Base-by-base conservation (phyloP, 2,888 invertebrate species). In the Ormyrus rosae region DNA sequence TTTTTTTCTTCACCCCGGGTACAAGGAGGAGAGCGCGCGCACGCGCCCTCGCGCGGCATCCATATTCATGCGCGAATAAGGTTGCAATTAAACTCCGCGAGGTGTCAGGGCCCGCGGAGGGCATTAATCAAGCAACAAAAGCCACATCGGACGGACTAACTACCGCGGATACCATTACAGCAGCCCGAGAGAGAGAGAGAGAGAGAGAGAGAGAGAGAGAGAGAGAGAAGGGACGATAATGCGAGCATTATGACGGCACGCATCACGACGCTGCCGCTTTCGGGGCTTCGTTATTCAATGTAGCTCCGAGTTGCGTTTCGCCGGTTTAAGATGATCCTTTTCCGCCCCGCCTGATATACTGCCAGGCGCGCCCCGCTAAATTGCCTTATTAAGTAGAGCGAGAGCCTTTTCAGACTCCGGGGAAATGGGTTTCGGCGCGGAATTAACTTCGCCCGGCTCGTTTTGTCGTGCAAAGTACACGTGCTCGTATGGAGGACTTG, bases 41-140 rank as follows among this genome's bases (percentile, higher is more conserved):
- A 71, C 81, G 83, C 82, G 83, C 81, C 76, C 81, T 4, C 80
- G 86, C 85, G 87, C 45, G 81, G 86, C 90, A 90, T 90, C 89
- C 90, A 90, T 90, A 90, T 90, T 90, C 90, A 90, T 90, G 89
- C 85, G 82, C 77, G 89, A 90, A 90, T 89, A 89, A 90, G 90
- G 89, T 89, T 89, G 89, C 90, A 90, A 90, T 90, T 90, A 90
- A 90, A 90, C 87, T 88, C 85, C 82, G 88, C 87, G 88, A 90
- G 90, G 90, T 90, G 90, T 90, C 90, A 90, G 90, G 90, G 86
- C 86, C 83, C 85, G 88, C 85, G 85, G 86, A 85, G 86, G 85
- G 88, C 90, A 90, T 90, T 90, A 90, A 90, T 90, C 90, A 90
- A 86, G 85, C 87, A 87, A 88, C 89, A 88, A 88, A 88, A 89